phyloP scores from a whole-genome alignment of 2,888 invertebrate species.

The Petrolisthes manimaculis region DNA sequence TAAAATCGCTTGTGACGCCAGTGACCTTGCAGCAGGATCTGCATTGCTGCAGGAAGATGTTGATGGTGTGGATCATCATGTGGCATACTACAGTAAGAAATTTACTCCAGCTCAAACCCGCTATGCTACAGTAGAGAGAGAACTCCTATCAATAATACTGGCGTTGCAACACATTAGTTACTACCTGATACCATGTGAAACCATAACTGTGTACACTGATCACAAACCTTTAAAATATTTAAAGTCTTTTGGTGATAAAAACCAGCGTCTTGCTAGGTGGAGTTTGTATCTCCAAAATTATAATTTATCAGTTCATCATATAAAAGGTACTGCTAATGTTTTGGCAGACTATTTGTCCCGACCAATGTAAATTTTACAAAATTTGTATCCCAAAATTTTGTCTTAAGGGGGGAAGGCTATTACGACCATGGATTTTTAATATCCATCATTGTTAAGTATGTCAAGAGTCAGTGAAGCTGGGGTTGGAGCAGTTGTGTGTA shows the following conservation, averaged over 20 bases:
- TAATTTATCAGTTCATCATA: too few relatives aligned
- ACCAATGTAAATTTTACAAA: too few relatives aligned
- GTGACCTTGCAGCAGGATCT: not conserved
- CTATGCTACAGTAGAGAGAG: not conserved
- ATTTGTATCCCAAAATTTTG: too few relatives aligned
- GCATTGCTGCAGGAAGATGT: conserved; percentile 2
- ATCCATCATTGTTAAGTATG: too few relatives aligned
- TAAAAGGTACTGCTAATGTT: too few relatives aligned
- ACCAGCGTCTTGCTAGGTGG: not conserved
- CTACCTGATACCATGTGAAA: not conserved
- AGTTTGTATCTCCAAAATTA: not conserved
- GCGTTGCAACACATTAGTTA: not conserved
- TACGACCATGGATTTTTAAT: too few relatives aligned
- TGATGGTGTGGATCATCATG: not conserved
- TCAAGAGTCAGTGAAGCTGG: too few relatives aligned
- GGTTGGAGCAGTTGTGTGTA: too few relatives aligned
- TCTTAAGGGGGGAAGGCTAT: too few relatives aligned
- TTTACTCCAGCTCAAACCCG: not conserved
- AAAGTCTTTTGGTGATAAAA: not conserved
- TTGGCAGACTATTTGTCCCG: too few relatives aligned
- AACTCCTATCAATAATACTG: not conserved
- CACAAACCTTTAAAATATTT: not conserved
- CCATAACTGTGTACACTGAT: not conserved
- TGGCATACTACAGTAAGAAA: not conserved
- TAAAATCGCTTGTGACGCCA: not conserved